Conservation (phyloP, 2,797 vertebrate genomes). For the Xerus rutilus region DNA sequence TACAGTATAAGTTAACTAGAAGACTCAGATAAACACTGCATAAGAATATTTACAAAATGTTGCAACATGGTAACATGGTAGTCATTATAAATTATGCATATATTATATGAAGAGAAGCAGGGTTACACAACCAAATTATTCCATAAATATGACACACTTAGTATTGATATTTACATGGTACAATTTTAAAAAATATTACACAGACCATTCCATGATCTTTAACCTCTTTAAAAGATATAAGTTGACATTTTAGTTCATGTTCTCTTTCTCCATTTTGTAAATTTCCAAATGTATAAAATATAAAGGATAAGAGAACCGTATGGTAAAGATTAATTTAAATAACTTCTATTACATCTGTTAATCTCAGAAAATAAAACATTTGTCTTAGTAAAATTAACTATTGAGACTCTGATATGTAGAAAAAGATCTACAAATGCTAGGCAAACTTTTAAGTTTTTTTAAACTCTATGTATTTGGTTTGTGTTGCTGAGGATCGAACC, state of each 20-base stretch:
- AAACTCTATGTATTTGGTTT: too few species aligned
- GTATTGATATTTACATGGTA: neutral
- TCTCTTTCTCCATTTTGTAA: conserved; percentile 41
- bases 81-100: conserved; percentile 27
- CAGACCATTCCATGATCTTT: neutral
- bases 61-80: neutral
- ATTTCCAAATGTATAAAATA: conserved; percentile 39
- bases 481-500: too few species aligned
- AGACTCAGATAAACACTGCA: neutral
- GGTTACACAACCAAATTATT: conserved; percentile 47
- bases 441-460: neutral
- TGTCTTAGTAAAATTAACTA: conserved; percentile 60
- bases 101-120: conserved; percentile 29
- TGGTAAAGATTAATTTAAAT: conserved; percentile 68
- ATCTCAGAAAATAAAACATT: conserved; percentile 69
- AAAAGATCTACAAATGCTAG: conserved; percentile 27
- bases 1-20: neutral
- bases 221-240: conserved; percentile 20
- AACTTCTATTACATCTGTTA: conserved; percentile 62
- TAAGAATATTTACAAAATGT: conserved; percentile 29
- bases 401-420: conserved; percentile 37
- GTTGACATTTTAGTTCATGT: conserved; percentile 60
- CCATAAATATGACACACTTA: conserved; percentile 7
- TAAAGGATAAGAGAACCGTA: conserved; percentile 59
- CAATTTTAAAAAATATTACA: neutral